Evolutionary conservation across 2,797 vertebrate species (phyloP), one percentile per base, ranked within the genome.

Genomic region (Diplodus puntazzo): DNA sequence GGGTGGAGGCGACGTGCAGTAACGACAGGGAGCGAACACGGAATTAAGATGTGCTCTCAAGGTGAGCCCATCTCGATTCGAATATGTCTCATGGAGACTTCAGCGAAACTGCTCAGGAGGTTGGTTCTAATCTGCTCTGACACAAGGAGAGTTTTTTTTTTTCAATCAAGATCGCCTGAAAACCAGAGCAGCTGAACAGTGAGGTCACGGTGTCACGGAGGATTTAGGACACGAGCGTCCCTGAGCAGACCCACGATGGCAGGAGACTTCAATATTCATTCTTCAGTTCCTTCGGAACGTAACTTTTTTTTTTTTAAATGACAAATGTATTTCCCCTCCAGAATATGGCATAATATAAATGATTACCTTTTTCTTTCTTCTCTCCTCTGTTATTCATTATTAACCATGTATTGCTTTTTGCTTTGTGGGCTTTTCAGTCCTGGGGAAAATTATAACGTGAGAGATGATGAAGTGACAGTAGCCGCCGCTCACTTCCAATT

Each of bases 381-480:
- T 54, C 75, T 54, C 59, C 42, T 46, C 52, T 73, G 75, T 76
- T 84, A 86, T 82, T 87, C 77, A 86, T 89, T 89, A 86, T 89
- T 81, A 85, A 82, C 39, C 46, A 64, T 80, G 78, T 79, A 80
- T 90, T 83, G 77, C 78, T 27, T 27, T 85, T 85, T 79, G 68
- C 74, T 62, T 27, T 69, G 65, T 77, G 69, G 58, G 69, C 81
- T 80, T 84, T 88, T 84, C 83, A 77, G 62, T 62, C 80, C 57
- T 68, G 43, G 68, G 68, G 67, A 87, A 88, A 92, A 4, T 92
- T 77, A 83, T 81, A 89, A 87, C 78, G 79, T 89, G 82, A 88
- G 88, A 91, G 89, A 87, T 83, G 87, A 90, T 91, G 83, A 92
- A 92, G 84, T 85, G 90, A 90, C 87, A 76, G 86, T 73, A 78